A percentile compares a stretch with the other conserved stretches of the same genome.
phyloP scores from a whole-genome alignment of 2,113 vertebrate species.

The Corvus hawaiiensis region DNA sequence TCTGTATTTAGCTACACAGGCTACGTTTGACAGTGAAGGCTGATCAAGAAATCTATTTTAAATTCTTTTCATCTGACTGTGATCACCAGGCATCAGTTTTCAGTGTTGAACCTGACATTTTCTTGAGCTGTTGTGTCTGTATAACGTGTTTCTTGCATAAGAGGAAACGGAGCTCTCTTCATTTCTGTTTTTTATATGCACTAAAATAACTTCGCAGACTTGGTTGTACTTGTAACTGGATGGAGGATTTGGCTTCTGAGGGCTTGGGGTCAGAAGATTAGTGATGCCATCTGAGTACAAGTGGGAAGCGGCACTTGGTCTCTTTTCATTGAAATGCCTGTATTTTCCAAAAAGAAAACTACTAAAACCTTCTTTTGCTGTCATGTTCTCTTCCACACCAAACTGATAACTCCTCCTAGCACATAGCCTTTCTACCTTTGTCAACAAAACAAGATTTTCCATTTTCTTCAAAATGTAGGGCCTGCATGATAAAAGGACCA shows the following conservation, averaged over 20 bases:
- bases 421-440: not conserved
- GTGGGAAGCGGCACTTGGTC: not conserved
- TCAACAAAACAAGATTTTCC: not conserved
- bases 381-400: not conserved
- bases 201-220: not conserved
- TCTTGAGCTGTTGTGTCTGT: slow-evolving; percentile 13
- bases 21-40: not conserved
- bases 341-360: not conserved
- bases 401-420: not conserved
- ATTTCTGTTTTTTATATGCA: not conserved
- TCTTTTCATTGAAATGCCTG: not conserved
- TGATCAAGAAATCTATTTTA: slow-evolving; percentile 20
- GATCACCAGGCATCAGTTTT: not conserved
- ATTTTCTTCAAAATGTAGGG: not conserved
- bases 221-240: not conserved
- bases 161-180: not conserved
- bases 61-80: not conserved
- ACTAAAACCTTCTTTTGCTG: not conserved
- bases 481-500: not conserved
- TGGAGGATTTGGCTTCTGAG: not conserved
- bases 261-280: not conserved
- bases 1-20: not conserved
- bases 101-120: slow-evolving; percentile 29
- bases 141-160: not conserved
- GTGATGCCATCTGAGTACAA: not conserved